A percentile compares a stretch with the other conserved stretches of the same genome.
phyloP scores from a whole-genome alignment of 2,888 invertebrate genomes.

The Thelaira solivaga region DNA sequence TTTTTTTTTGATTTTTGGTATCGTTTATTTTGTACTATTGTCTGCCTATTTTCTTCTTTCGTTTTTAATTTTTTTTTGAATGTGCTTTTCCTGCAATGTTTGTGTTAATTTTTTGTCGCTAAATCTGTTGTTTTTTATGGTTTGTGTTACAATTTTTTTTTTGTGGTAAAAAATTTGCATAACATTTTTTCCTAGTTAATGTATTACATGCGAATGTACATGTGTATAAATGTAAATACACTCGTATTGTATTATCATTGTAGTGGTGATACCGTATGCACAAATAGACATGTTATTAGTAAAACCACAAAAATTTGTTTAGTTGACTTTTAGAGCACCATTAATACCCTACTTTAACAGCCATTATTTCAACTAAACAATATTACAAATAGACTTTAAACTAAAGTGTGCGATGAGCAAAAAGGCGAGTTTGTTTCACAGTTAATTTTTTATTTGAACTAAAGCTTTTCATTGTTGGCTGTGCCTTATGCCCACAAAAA shows the following conservation, averaged over 20 bases:
- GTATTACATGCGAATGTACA: neutral
- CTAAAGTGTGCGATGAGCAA: too few species aligned
- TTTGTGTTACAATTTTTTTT: conserved; percentile 31
- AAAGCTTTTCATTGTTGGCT: too few species aligned
- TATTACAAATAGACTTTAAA: too few species aligned
- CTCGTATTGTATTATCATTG: neutral
- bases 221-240: too few species aligned
- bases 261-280: conserved; percentile 40
- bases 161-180: conserved; percentile 65
- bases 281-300: conserved; percentile 36
- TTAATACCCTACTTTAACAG: neutral
- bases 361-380: too few species aligned
- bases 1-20: conserved; percentile 8
- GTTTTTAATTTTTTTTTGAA: conserved; percentile 26
- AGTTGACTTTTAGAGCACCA: neutral
- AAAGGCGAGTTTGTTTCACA: too few species aligned
- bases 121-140: conserved; percentile 60
- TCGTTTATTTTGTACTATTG: conserved; percentile 51
- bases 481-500: too few species aligned
- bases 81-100: conserved; percentile 53
- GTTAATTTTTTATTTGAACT: too few species aligned
- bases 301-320: neutral
- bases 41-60: conserved; percentile 32
- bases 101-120: conserved; percentile 71
- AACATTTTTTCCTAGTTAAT: conserved; percentile 65